These are phyloP conservation scores for Dunckerocampus dactyliophorus DNA, from an alignment of 2,113 vertebrate species.

Conservation along the genomic window DNA sequence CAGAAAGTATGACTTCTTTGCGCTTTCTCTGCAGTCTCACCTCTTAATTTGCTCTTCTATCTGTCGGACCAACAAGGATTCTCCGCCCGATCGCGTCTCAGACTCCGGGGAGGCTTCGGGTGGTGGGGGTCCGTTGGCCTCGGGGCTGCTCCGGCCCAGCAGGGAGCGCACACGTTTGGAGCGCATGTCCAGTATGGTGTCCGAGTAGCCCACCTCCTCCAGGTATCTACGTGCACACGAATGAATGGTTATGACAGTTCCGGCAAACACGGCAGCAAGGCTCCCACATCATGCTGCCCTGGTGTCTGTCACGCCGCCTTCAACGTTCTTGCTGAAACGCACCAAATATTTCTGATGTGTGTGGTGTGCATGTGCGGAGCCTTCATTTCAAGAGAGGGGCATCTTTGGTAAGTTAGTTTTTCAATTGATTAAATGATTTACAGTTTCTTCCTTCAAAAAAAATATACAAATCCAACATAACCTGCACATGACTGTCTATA, in stretches of 20 bases:
- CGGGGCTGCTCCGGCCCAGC: constrained; percentile 79
- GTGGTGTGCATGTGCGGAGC: not conserved
- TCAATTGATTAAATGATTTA: no score
- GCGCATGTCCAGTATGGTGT: constrained; percentile 89
- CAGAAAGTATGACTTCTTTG: no score
- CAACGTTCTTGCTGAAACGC: not conserved
- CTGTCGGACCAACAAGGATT: constrained; percentile 82
- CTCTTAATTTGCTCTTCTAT: constrained; percentile 91
- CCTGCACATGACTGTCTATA: no score
- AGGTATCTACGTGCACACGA: constrained; percentile 74
- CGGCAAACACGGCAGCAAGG: no score
- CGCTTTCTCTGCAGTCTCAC: constrained; percentile 54
- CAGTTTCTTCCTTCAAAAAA: no score
- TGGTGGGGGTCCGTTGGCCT: constrained; percentile 75
- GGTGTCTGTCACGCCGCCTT: not conserved
- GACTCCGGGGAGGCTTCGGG: constrained; percentile 59
- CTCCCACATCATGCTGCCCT: no score
- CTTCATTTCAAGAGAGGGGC: not conserved
- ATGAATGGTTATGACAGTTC: not conserved
- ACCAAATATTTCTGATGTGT: not conserved
- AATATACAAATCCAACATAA: no score
- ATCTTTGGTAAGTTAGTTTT: no score
- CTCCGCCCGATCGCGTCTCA: constrained; percentile 62
- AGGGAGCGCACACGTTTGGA: constrained; percentile 84
- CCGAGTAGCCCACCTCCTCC: constrained; percentile 89